These are phyloP conservation scores for Pandemis heparana DNA, from an alignment of 2,888 invertebrate species.

Conservation along the genomic window DNA sequence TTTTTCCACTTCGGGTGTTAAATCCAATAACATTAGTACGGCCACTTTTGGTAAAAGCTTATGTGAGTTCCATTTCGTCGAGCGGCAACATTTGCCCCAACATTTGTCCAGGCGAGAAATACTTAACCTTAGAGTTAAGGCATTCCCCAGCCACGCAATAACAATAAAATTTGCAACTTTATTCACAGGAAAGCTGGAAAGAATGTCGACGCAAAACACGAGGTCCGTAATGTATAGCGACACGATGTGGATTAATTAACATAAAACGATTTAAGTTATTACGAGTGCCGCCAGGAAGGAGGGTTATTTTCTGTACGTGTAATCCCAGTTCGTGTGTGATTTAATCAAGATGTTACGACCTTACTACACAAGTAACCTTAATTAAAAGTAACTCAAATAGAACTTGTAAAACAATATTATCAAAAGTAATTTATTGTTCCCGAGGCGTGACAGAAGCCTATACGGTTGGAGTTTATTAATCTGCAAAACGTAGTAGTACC, in stretches of 20 bases:
- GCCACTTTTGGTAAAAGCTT: slow-evolving; percentile 35
- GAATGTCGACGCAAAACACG: slow-evolving; percentile 21
- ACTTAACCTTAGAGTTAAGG: slow-evolving; percentile 18
- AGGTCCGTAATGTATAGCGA: slow-evolving; percentile 1
- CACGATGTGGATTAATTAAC: slow-evolving; percentile 5
- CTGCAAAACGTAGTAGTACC: too few species aligned
- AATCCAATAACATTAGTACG: slow-evolving; percentile 21
- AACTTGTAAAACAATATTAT: too few species aligned
- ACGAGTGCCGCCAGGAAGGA: neutral
- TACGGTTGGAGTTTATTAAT: too few species aligned
- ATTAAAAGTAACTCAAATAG: neutral
- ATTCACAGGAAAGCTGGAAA: slow-evolving; percentile 28
- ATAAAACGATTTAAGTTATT: slow-evolving; percentile 3
- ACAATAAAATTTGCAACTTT: slow-evolving; percentile 42
- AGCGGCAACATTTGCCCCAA: slow-evolving; percentile 12
- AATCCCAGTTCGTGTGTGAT: neutral
- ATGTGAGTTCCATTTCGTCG: slow-evolving; percentile 18
- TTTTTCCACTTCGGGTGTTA: neutral
- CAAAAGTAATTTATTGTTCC: too few species aligned
- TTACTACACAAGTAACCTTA: neutral
- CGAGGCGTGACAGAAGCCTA: too few species aligned
- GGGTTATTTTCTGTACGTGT: neutral
- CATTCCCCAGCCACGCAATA: slow-evolving; percentile 22
- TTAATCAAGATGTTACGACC: slow-evolving; percentile 2
- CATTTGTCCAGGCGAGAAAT: slow-evolving; percentile 13